Conservation (phyloP, 2,888 invertebrate species). For the Girardia tigrina region DNA sequence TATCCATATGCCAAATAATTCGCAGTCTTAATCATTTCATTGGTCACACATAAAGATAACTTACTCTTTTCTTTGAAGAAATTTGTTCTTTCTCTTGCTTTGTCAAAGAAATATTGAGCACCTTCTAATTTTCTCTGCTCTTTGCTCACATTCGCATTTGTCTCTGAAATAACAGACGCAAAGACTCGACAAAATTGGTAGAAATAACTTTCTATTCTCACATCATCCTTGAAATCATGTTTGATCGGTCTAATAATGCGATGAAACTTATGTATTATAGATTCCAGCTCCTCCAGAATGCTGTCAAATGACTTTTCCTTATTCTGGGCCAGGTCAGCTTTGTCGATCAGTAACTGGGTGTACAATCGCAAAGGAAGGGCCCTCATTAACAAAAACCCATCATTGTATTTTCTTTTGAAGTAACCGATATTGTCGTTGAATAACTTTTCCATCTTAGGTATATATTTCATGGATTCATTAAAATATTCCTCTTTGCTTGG, state of each 20-base stretch:
- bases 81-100: neutral
- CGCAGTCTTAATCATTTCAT: neutral
- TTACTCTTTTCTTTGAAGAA: neutral
- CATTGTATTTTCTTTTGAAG: neutral
- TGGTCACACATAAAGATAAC: neutral
- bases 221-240: neutral
- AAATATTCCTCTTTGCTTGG: neutral
- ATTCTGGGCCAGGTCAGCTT: neutral
- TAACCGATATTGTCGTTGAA: neutral
- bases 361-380: neutral
- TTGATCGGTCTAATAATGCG: neutral
- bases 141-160: neutral
- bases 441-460: neutral
- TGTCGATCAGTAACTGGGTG: neutral
- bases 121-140: neutral
- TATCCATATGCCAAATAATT: neutral
- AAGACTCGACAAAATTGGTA: neutral
- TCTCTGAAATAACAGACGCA: neutral
- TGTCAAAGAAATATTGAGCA: neutral
- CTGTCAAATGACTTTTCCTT: neutral
- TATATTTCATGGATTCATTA: neutral
- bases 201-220: neutral
- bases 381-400: neutral
- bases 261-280: neutral
- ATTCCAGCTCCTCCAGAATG: neutral